Evolutionary conservation across 2,797 vertebrate genomes (phyloP).

Genomic region (Hypotaenidia okinawae): DNA sequence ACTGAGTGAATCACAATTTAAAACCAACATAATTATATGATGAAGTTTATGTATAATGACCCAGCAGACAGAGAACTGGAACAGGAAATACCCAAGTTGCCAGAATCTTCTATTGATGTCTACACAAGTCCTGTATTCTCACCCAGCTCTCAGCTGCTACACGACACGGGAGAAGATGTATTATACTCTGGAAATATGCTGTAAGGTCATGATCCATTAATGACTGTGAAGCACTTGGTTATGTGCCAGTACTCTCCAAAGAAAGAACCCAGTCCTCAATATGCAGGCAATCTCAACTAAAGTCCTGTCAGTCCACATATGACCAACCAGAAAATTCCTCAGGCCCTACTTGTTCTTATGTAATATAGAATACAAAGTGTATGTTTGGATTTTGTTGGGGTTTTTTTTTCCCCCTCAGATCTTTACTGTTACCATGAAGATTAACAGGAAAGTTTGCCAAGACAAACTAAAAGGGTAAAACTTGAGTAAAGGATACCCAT

Average conservation of each 20-base stretch:
- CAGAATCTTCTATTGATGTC: neutral
- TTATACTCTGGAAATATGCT: neutral
- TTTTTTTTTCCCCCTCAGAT: neutral
- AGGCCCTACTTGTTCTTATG: neutral
- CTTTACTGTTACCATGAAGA: neutral
- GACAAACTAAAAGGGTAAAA: constrained; percentile 15
- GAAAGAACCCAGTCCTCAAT: neutral
- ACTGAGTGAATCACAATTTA: neutral
- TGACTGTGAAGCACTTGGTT: neutral
- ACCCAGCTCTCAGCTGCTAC: neutral
- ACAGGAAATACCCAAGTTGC: neutral
- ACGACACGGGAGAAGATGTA: neutral
- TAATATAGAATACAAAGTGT: neutral
- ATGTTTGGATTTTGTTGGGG: neutral
- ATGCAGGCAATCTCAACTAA: neutral
- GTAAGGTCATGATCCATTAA: neutral
- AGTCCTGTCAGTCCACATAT: neutral
- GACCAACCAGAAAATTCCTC: neutral
- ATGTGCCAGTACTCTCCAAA: neutral
- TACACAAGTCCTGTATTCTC: neutral
- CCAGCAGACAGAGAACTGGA: neutral
- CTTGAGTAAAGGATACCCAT: constrained; percentile 9
- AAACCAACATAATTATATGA: neutral
- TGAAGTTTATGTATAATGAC: neutral
- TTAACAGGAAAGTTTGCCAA: neutral